Conservation (phyloP, 2,113 vertebrate species). For the Pygathrix nemaeus region DNA sequence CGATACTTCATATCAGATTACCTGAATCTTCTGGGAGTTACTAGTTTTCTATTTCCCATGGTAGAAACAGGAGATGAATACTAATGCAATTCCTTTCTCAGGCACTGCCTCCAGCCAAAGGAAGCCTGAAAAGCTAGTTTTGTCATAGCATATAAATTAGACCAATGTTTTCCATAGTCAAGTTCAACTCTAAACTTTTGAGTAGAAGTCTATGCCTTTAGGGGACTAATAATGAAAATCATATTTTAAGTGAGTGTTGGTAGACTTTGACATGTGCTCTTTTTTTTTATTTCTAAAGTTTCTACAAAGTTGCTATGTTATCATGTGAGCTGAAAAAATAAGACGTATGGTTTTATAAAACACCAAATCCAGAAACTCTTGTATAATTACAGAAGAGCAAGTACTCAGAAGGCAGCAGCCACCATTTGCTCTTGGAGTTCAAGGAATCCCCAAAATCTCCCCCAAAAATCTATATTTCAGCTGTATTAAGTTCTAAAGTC, state of each 20-base stretch:
- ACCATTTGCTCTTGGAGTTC: neutral
- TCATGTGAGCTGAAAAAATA: conserved; percentile 12
- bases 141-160: neutral
- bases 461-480: neutral
- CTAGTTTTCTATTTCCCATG: neutral
- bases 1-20: conserved; percentile 30
- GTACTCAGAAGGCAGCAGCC: neutral
- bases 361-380: neutral
- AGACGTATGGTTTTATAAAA: neutral
- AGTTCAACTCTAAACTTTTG: conserved; percentile 11
- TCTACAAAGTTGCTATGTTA: conserved; percentile 12
- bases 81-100: conserved; percentile 42
- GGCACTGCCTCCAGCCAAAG: conserved; percentile 27
- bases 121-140: neutral
- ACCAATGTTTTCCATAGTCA: neutral
- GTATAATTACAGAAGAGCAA: conserved; percentile 7
- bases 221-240: neutral
- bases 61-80: neutral
- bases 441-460: neutral
- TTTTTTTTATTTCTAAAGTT: conserved; percentile 40
- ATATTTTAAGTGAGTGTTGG: conserved; percentile 36
- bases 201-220: conserved; percentile 26
- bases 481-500: neutral
- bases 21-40: conserved; percentile 31
- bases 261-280: neutral